phyloP scores from a whole-genome alignment of 2,888 invertebrate species.

The Gerris lacustris region DNA sequence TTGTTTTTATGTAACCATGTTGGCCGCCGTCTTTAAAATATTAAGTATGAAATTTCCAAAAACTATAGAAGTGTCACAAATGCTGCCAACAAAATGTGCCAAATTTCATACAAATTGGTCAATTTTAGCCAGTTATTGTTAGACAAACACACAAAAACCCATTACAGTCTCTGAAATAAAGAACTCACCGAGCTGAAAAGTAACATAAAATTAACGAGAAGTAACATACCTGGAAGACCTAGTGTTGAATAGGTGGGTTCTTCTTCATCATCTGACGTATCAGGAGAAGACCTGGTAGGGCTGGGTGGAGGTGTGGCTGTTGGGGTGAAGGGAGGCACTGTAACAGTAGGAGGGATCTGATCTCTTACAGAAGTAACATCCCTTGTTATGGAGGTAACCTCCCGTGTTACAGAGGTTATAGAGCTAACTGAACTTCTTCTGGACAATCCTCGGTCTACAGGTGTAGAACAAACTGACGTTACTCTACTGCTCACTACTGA shows the following conservation, averaged over 20 bases:
- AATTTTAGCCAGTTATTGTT: too few species aligned
- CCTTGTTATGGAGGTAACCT: neutral
- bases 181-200: too few species aligned
- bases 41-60: too few species aligned
- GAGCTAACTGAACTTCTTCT: constrained; percentile 8
- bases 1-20: too few species aligned
- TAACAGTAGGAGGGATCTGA: constrained; percentile 58
- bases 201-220: too few species aligned
- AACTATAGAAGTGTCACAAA: too few species aligned
- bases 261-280: constrained; percentile 41
- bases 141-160: too few species aligned
- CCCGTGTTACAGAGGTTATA: neutral
- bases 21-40: too few species aligned
- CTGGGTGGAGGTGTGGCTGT: constrained; percentile 82
- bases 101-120: too few species aligned
- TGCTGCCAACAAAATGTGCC: too few species aligned
- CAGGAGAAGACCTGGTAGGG: constrained; percentile 39
- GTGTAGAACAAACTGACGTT: constrained; percentile 35
- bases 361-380: constrained; percentile 38
- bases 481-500: constrained; percentile 39
- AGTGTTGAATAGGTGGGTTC: constrained; percentile 42
- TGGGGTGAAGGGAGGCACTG: constrained; percentile 58
- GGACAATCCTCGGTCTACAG: constrained; percentile 36
- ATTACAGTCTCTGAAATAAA: too few species aligned
- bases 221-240: constrained; percentile 41